Conservation (phyloP, 64 coral and sea anemone species). For the Pocillopora verrucosa region DNA sequence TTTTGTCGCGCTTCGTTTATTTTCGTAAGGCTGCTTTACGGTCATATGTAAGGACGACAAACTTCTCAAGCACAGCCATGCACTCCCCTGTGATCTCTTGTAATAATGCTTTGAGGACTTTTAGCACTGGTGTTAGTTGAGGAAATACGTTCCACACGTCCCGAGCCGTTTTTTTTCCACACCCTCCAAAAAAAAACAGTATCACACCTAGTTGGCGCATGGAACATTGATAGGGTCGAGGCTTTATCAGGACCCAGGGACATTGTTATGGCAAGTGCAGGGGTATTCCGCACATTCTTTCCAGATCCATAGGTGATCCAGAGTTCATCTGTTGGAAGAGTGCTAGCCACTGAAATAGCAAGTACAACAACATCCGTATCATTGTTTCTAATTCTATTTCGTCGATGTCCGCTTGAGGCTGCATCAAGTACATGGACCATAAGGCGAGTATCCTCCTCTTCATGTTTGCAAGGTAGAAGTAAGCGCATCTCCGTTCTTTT, state of each 20-base stretch:
- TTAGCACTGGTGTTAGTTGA: conserved; percentile 1
- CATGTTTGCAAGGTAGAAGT: neutral
- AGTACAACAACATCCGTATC: conserved; percentile 33
- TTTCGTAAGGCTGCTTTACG: no score
- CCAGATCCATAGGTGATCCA: no score
- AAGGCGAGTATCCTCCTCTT: conserved; percentile 34
- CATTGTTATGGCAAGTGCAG: no score
- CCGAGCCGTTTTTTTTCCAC: conserved; percentile 36
- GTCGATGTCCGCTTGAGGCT: neutral
- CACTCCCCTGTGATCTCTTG: neutral
- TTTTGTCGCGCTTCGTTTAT: no score
- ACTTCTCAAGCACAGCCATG: no score
- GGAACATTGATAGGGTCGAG: conserved; percentile 11
- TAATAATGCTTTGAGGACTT: neutral
- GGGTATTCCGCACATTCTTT: no score
- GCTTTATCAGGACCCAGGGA: no score
- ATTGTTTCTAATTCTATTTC: conserved; percentile 16
- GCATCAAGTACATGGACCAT: conserved; percentile 47
- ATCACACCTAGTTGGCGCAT: neutral
- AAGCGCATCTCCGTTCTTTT: neutral
- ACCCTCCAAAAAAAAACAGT: conserved; percentile 6
- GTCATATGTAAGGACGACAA: no score
- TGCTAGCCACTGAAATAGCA: no score
- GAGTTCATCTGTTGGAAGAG: no score
- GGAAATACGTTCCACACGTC: conserved; percentile 5